Evolutionary conservation across 2,797 vertebrate genomes (phyloP).

Genomic region (Cyclopterus lumpus): DNA sequence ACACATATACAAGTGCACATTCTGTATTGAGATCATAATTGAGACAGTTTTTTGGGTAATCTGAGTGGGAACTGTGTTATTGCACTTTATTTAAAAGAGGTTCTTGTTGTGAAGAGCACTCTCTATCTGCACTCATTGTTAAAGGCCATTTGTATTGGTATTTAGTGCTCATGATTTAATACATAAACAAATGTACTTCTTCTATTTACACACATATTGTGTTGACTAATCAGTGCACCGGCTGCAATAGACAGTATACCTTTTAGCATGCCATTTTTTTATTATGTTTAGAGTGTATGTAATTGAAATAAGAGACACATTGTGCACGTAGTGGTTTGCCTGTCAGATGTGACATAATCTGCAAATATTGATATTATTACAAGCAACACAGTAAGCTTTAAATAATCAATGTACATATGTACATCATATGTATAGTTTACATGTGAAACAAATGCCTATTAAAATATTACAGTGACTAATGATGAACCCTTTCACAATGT

Average conservation of each 20-base stretch:
- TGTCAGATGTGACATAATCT: background rate
- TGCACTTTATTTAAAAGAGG: slow-evolving; percentile 41
- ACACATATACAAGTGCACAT: slow-evolving; percentile 12
- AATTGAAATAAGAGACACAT: slow-evolving; percentile 4
- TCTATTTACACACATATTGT: background rate
- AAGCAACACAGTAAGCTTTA: background rate
- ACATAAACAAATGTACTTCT: too few relatives aligned
- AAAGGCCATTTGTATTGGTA: slow-evolving; percentile 34
- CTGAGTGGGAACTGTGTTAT: slow-evolving; percentile 12
- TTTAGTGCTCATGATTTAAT: slow-evolving; percentile 3
- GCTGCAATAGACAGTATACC: background rate
- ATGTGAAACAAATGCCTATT: background rate
- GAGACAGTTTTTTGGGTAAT: slow-evolving; percentile 25
- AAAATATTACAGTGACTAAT: background rate
- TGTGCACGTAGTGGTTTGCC: background rate
- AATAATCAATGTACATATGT: background rate
- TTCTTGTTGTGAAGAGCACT: slow-evolving; percentile 52
- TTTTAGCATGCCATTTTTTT: background rate
- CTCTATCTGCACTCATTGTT: slow-evolving; percentile 35
- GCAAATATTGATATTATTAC: background rate
- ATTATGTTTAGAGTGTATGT: background rate
- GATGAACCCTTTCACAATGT: background rate
- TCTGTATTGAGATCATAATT: slow-evolving; percentile 21
- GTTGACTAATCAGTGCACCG: background rate
- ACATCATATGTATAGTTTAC: background rate